Conservation (phyloP, 2,797 vertebrate genomes). For the Aulostomus chinensis region DNA sequence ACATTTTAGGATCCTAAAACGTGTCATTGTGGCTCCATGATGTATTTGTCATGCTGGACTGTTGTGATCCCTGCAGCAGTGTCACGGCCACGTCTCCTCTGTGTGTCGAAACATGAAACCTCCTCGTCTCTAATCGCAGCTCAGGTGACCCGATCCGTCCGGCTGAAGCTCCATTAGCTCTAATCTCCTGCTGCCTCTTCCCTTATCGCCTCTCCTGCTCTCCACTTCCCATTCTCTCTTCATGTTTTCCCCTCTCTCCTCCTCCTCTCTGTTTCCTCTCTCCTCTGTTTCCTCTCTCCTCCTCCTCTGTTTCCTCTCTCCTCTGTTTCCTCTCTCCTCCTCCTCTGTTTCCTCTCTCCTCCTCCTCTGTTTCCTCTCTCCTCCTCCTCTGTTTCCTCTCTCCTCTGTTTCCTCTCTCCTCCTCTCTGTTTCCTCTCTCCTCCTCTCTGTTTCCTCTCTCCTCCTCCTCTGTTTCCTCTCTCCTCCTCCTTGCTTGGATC, state of each 20-base stretch:
- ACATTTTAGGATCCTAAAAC: too few relatives aligned
- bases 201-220: neutral
- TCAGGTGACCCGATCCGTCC: conserved; percentile 28
- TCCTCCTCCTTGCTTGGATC: neutral
- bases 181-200: neutral
- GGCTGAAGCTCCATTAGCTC: neutral
- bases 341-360: neutral
- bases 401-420: neutral
- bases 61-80: too few relatives aligned
- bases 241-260: too few relatives aligned
- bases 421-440: neutral
- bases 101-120: conserved; percentile 22
- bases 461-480: neutral
- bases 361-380: neutral
- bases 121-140: conserved; percentile 8
- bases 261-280: too few relatives aligned
- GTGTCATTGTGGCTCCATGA: too few relatives aligned
- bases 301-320: neutral
- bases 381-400: neutral
- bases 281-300: too few relatives aligned
- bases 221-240: too few relatives aligned
- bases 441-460: neutral
- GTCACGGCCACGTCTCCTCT: neutral
- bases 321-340: neutral
- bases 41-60: too few relatives aligned